These are phyloP conservation scores for Hepsetus odoe DNA, from an alignment of 2,113 vertebrate genomes.

Conservation along the genomic window DNA sequence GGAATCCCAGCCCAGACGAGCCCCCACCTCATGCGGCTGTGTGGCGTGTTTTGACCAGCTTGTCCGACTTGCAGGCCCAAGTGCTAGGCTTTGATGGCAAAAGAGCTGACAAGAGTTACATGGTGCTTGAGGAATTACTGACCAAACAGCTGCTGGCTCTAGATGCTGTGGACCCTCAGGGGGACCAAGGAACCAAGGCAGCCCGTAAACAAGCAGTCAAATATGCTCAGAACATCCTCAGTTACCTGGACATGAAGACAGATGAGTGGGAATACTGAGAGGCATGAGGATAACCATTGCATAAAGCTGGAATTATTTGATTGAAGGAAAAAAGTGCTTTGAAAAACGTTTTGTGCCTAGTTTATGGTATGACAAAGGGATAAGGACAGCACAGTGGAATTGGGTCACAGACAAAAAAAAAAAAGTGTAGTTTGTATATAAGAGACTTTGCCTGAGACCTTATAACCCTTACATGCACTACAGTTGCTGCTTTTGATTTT, in stretches of 20 bases:
- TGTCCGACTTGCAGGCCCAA: constrained; percentile 89
- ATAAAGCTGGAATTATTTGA: constrained; percentile 7
- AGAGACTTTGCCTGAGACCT: constrained; percentile 47
- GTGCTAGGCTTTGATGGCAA: constrained; percentile 92
- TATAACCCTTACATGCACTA: constrained; percentile 69
- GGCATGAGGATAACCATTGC: neutral
- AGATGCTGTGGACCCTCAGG: constrained; percentile 93
- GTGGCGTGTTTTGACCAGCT: constrained; percentile 85
- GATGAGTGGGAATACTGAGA: constrained; percentile 95
- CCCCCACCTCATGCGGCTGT: constrained; percentile 82
- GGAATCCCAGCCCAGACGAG: constrained; percentile 72
- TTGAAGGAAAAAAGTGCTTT: constrained; percentile 14
- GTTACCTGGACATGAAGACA: constrained; percentile 95
- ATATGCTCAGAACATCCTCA: constrained; percentile 94
- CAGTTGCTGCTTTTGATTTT: constrained; percentile 61
- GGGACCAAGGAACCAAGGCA: constrained; percentile 85
- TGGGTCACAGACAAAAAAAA: neutral
- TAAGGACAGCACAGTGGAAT: neutral
- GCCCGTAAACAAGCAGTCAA: constrained; percentile 95
- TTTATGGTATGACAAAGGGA: neutral
- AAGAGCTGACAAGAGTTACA: constrained; percentile 92
- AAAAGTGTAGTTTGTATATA: constrained; percentile 55
- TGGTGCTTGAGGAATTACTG: constrained; percentile 92
- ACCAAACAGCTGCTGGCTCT: constrained; percentile 94
- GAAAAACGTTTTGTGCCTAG: constrained; percentile 43